These are phyloP conservation scores for Neuroterus valhalla DNA, from an alignment of 1,140 invertebrate species.

Conservation along the genomic window DNA sequence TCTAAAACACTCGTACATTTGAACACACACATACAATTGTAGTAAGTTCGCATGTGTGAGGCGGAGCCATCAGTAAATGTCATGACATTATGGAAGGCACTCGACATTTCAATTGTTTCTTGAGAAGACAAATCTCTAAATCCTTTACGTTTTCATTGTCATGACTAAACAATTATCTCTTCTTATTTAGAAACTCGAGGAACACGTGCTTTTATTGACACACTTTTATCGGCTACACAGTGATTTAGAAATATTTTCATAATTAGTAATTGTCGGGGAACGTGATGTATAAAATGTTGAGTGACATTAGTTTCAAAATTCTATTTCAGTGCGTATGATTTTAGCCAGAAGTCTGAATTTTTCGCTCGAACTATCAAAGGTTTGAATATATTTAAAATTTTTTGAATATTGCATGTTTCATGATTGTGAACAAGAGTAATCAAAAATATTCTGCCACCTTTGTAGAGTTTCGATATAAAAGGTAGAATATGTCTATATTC, in stretches of 20 bases:
- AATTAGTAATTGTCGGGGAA: not conserved
- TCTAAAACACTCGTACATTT: not conserved
- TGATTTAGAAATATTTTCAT: not conserved
- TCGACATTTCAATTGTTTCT: not conserved
- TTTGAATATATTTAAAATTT: conserved; percentile 19
- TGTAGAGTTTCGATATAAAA: not conserved
- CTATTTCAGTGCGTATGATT: too few species aligned
- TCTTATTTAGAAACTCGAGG: conserved; percentile 13
- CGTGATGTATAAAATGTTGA: not conserved
- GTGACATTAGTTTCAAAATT: not conserved
- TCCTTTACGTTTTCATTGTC: not conserved
- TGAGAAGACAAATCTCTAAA: not conserved
- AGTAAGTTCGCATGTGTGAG: conserved; percentile 25
- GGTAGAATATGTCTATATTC: not conserved
- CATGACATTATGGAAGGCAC: conserved; percentile 45
- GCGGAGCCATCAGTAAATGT: conserved; percentile 52
- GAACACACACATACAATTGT: conserved; percentile 24
- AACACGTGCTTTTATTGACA: not conserved
- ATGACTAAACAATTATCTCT: conserved; percentile 27
- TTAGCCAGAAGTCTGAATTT: too few species aligned
- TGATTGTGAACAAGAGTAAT: not conserved
- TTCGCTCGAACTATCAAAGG: too few species aligned
- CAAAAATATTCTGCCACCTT: not conserved
- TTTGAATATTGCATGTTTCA: not conserved
- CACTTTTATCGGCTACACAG: not conserved